Conservation (phyloP, 1,140 invertebrate species). For the Adoxophyes honmai region DNA sequence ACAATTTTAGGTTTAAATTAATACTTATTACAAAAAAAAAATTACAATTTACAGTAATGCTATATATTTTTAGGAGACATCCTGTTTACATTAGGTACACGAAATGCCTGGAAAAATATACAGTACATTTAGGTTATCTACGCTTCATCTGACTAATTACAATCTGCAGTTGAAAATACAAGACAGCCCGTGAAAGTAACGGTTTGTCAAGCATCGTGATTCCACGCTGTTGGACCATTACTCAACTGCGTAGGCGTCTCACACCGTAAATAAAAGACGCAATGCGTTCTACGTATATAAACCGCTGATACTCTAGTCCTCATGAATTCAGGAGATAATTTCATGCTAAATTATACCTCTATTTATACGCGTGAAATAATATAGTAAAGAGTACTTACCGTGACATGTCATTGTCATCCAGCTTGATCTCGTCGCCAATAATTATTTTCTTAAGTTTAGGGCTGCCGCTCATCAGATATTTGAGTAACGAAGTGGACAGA, state of each 20-base stretch:
- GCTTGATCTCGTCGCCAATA: conserved; percentile 78
- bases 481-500: conserved; percentile 75
- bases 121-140: no score
- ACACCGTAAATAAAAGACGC: conserved; percentile 9
- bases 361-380: not conserved
- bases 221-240: not conserved
- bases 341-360: not conserved
- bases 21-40: no score
- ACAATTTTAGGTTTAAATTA: no score
- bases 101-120: no score
- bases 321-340: not conserved
- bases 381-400: conserved; percentile 58
- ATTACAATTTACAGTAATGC: no score
- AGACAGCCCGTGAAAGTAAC: conserved; percentile 14
- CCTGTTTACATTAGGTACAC: no score
- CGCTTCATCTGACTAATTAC: no score
- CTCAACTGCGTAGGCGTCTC: not conserved
- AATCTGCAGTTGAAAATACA: not conserved
- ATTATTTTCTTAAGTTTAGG: conserved; percentile 79
- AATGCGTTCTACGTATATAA: not conserved
- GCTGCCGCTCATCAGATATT: conserved; percentile 78
- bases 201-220: not conserved
- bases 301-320: not conserved
- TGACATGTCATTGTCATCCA: conserved; percentile 81
- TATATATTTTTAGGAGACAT: no score